Percentiles rank a stretch among this genome's conserved stretches.
Conservation (phyloP, 2,113 vertebrate species). For the Orycteropus afer region DNA sequence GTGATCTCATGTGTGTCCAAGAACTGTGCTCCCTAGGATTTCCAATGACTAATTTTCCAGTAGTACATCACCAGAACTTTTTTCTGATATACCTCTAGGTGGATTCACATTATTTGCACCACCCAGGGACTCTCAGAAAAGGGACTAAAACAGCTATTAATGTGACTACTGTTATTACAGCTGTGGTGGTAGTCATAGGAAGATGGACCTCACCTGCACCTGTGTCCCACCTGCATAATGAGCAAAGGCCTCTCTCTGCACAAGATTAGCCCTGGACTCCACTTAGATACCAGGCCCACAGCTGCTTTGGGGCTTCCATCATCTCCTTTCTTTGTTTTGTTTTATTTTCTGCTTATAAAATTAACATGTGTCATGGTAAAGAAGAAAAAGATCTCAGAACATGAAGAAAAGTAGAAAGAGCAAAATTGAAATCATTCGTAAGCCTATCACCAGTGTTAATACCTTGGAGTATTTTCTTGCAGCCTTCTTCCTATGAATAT, state of each 20-base stretch:
- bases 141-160: not conserved
- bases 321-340: not conserved
- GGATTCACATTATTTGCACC: not conserved
- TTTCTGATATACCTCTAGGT: not conserved
- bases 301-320: not conserved
- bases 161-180: not conserved
- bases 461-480: not conserved
- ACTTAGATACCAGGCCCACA: too few relatives aligned
- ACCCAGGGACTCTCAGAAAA: not conserved
- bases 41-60: not conserved
- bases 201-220: too few relatives aligned
- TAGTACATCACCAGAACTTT: not conserved
- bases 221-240: not conserved
- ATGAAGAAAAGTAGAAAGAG: not conserved
- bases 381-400: not conserved
- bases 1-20: not conserved
- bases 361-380: not conserved
- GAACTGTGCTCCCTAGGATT: not conserved
- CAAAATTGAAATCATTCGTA: not conserved
- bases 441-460: not conserved
- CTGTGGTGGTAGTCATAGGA: not conserved
- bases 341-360: not conserved
- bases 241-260: not conserved
- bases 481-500: not conserved
- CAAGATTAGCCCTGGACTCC: too few relatives aligned